Evolutionary conservation across 2,113 vertebrate species (phyloP).

Genomic region (Tachysurus fulvidraco): DNA sequence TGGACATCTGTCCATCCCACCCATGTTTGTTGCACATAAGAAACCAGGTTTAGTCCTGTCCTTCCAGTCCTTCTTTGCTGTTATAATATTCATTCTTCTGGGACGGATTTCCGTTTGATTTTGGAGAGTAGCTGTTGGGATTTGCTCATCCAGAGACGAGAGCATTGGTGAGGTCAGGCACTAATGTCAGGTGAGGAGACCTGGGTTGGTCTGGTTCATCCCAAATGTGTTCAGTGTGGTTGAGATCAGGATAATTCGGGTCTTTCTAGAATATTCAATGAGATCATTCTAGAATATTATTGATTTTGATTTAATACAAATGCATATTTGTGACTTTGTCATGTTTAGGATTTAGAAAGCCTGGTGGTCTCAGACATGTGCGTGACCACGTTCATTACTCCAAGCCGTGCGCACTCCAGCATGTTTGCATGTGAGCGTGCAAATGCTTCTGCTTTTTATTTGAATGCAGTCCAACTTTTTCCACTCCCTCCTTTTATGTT

Average conservation of each 20-base stretch:
- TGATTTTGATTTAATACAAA: not conserved
- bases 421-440: constrained; percentile 5
- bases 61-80: not conserved
- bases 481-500: constrained; percentile 1
- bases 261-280: too few species aligned
- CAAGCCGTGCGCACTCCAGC: not conserved
- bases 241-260: not conserved
- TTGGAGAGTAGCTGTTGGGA: not conserved
- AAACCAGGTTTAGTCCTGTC: not conserved
- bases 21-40: not conserved
- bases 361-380: constrained; percentile 17
- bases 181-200: not conserved
- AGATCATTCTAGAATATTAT: not conserved
- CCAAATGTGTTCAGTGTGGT: not conserved
- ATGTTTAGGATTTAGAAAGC: not conserved
- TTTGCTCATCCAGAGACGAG: not conserved
- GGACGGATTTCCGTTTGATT: not conserved
- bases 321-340: not conserved
- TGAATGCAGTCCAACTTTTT: constrained; percentile 18
- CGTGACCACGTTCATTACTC: not conserved
- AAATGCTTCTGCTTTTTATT: constrained; percentile 31
- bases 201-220: not conserved
- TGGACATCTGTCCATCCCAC: not conserved
- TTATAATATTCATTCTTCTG: not conserved
- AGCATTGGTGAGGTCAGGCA: not conserved